These are phyloP conservation scores for Panzeria rudis DNA, from an alignment of 2,888 invertebrate genomes.

Conservation along the genomic window DNA sequence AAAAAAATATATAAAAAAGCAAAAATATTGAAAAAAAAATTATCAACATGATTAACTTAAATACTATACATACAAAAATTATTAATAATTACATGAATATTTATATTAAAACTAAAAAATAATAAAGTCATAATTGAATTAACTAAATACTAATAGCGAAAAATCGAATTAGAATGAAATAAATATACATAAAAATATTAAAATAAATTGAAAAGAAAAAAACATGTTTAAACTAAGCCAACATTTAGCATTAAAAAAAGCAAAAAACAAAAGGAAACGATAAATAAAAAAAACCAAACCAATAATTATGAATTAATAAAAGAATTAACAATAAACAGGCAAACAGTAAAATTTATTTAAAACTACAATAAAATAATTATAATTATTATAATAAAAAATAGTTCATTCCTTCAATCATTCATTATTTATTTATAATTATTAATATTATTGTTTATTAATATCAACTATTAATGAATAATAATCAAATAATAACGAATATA, in stretches of 20 bases:
- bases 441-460: conserved; percentile 69
- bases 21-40: conserved; percentile 68
- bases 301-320: conserved; percentile 39
- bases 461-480: conserved; percentile 69
- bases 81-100: conserved; percentile 69
- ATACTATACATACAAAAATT: conserved; percentile 72
- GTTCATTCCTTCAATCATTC: conserved; percentile 69
- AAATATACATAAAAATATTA: conserved; percentile 69
- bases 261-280: conserved; percentile 41
- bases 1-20: conserved; percentile 63
- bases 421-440: conserved; percentile 67
- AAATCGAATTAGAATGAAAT: conserved; percentile 74
- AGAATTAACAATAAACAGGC: conserved; percentile 59
- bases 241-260: conserved; percentile 59
- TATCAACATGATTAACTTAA: conserved; percentile 70
- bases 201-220: conserved; percentile 40
- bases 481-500: conserved; percentile 69
- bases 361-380: conserved; percentile 58
- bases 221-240: conserved; percentile 56
- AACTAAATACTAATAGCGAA: conserved; percentile 77
- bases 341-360: conserved; percentile 65
- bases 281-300: conserved; percentile 43
- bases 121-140: conserved; percentile 62
- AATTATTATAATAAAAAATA: conserved; percentile 47
- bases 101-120: conserved; percentile 76